Evolutionary conservation across 2,888 invertebrate species (phyloP).

Genomic region (Limnephilus marmoratus): DNA sequence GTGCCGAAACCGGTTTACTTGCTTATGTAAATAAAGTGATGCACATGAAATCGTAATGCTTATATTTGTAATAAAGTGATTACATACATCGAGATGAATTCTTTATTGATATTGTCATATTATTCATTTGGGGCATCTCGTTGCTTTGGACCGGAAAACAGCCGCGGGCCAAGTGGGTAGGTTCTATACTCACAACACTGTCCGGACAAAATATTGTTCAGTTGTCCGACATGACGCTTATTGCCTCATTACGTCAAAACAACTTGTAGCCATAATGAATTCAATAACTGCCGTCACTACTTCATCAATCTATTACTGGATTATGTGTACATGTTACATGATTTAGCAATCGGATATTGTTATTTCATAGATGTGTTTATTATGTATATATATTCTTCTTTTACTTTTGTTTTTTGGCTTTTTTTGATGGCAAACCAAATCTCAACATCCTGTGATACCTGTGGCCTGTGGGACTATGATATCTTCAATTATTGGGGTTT

Average conservation of each 20-base stretch:
- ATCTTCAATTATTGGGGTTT: too few species aligned
- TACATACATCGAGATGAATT: not conserved
- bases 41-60: not conserved
- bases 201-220: not conserved
- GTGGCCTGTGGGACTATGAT: too few species aligned
- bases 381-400: not conserved
- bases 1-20: too few species aligned
- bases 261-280: constrained; percentile 9
- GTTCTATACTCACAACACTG: not conserved
- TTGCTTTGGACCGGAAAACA: not conserved
- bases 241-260: constrained; percentile 6
- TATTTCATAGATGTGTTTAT: not conserved
- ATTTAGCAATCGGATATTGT: not conserved
- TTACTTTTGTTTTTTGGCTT: not conserved
- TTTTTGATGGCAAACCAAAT: not conserved
- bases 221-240: not conserved
- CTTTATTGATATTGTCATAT: not conserved
- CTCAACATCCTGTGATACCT: too few species aligned
- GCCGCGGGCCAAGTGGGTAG: not conserved
- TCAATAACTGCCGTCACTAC: not conserved
- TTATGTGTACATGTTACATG: not conserved
- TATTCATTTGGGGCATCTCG: not conserved
- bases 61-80: not conserved
- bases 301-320: not conserved
- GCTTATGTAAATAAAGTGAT: not conserved